These are phyloP conservation scores for Zenarchopterus dispar DNA, from an alignment of 2,797 vertebrate genomes.

Conservation along the genomic window DNA sequence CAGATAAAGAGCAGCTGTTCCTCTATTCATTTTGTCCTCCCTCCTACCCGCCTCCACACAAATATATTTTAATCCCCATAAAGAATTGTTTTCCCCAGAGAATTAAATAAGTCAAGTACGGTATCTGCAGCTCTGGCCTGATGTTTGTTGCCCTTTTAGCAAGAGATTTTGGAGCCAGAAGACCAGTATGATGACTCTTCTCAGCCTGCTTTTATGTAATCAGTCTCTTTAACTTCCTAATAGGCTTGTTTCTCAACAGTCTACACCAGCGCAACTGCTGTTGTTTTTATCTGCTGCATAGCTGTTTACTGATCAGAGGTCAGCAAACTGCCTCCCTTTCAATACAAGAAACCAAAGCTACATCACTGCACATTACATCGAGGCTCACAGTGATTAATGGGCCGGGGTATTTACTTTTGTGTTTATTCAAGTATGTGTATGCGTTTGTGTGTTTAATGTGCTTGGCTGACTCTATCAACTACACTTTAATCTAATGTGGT, in stretches of 20 bases:
- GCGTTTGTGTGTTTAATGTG: conserved; percentile 64
- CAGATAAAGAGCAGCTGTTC: conserved; percentile 64
- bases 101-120: conserved; percentile 32
- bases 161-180: conserved; percentile 53
- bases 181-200: conserved; percentile 56
- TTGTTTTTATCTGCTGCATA: conserved; percentile 61
- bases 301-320: conserved; percentile 65
- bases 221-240: conserved; percentile 70
- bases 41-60: conserved; percentile 51
- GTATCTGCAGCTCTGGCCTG: conserved; percentile 8
- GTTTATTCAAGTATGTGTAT: conserved; percentile 51
- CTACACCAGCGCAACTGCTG: conserved; percentile 46
- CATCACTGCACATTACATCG: conserved; percentile 62
- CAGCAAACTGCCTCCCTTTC: conserved; percentile 49
- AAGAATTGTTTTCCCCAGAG: conserved; percentile 42
- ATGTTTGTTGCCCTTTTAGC: conserved; percentile 21
- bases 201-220: conserved; percentile 67
- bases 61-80: conserved; percentile 57
- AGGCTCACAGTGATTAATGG: conserved; percentile 71
- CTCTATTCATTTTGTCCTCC: conserved; percentile 50
- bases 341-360: conserved; percentile 57
- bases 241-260: conserved; percentile 60
- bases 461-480: conserved; percentile 69
- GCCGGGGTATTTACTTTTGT: conserved; percentile 55
- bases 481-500: conserved; percentile 78